Base-by-base conservation (phyloP, 2,888 invertebrate species). In the Nipponacmea schrenckii region DNA sequence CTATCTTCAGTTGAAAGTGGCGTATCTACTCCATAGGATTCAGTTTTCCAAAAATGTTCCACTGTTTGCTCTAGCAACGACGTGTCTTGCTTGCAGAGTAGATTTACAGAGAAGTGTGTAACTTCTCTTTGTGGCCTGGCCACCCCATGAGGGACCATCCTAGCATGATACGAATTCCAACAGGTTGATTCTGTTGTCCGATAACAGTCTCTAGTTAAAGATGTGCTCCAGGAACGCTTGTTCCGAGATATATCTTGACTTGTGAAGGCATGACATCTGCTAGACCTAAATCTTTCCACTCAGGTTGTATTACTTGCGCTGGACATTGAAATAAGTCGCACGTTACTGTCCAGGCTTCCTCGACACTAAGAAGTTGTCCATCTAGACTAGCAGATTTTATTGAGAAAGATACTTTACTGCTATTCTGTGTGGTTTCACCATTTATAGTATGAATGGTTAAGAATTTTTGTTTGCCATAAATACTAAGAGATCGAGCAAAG, bases 271-370 rank as follows among this genome's bases (percentile, higher is more conserved):
- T 50, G 50, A 50, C 20, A 50, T 50, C 20, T 10, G 14, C 17
- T 50, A n/a, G 8, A 50, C 50, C 50, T n/a, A 50, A 20, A 8
- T 50, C n/a, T 20, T 50, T 50, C 20, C 50, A 50, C 4, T 50
- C 50, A n/a, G 50, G 50, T 20, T n/a, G 50, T 17, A 50, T 17
- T 50, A 50, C 50, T 50, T 50, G 50, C 17, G 50, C n/a, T 17
- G 50, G 50, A n/a, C 44, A 65, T 45, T 65, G 20, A 39, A 64
- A 64, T 24, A 44, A n/a, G 17, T 64, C 64, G 27, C 14, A 12
- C 15, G 39, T 10, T n/a, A 50, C 50, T n/a, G 20, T 50, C 50
- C 50, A 50, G 50, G n/a, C 50, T 15, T 50, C 50, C 7, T 17
- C 14, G 15, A 50, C 20, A 20, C 20, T 17, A 50, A 50, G 5